These are phyloP conservation scores for Didymodactylos carnosus DNA, from an alignment of 2,888 invertebrate species.

Conservation along the genomic window DNA sequence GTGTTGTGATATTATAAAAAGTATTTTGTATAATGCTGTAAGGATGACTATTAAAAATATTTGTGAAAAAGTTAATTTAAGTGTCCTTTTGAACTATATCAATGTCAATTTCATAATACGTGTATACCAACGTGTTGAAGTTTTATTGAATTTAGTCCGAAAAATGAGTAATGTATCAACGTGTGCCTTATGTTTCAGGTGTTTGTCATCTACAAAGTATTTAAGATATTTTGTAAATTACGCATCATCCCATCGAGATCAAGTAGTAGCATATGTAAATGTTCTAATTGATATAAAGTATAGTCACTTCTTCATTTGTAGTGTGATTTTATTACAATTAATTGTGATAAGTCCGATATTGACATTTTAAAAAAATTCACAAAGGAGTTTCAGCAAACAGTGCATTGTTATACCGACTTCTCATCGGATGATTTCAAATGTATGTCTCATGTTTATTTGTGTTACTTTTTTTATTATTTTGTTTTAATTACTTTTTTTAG, in stretches of 20 bases:
- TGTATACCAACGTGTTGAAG: too few relatives aligned
- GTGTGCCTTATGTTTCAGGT: too few relatives aligned
- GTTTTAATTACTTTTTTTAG: too few relatives aligned
- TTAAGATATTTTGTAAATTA: background rate
- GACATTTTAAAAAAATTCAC: background rate
- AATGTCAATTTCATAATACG: too few relatives aligned
- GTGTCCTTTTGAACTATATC: too few relatives aligned
- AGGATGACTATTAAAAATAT: too few relatives aligned
- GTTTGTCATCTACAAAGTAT: background rate
- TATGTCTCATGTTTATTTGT: background rate
- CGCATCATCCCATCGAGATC: background rate
- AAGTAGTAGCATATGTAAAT: background rate
- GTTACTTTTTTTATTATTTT: background rate
- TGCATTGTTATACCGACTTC: background rate
- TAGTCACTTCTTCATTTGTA: background rate
- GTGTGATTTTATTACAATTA: background rate
- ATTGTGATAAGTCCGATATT: background rate
- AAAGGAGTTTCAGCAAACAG: background rate
- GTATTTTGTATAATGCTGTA: too few relatives aligned
- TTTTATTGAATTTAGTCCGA: too few relatives aligned
- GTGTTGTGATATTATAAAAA: too few relatives aligned
- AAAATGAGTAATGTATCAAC: too few relatives aligned
- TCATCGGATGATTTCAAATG: background rate
- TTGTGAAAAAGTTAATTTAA: too few relatives aligned
- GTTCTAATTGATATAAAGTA: background rate